Evolutionary conservation across 1,140 invertebrate species (phyloP), one percentile per base, ranked within the genome.

Genomic region (Akabosia matsudoensis): DNA sequence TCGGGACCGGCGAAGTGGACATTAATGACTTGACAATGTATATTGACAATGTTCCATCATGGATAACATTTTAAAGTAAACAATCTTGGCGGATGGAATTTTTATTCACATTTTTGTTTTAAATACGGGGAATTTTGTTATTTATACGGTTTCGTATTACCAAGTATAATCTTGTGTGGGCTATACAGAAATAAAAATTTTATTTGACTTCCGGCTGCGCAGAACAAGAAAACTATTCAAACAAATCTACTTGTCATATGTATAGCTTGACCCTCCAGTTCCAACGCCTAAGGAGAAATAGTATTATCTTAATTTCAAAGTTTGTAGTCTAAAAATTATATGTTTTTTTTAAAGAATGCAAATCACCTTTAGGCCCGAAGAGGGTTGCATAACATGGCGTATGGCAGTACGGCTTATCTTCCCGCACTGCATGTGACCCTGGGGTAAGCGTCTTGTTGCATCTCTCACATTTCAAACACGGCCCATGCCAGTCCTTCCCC

Each of bases 401-500:
- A 84, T 92, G 88, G 82, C 92, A 93, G 82, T 92, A 93, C 0
- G 92, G 91, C 82, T 92, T 92, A 72, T 90, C 90, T 61, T 92
- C 91, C 80, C 91, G 90, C 84, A 93, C 89, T 13, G 89, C 86
- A 83, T 93, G 91, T 34, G 86, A 87, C 16, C 92, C 92, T 1
- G 91, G 88, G 24, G 89, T 88, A 30, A 93, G 83, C 0, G 91
- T 92, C 83, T 93, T 93, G 82, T 90, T 91, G 82, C 92, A 93
- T 84, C 92, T 92, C 82, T 90, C 89, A 83, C 92, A 93, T 75
- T 88, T 87, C 52, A 93, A 84, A 83, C 92, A 93, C 10, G 86
- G 86, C 16, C 88, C 84, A 79, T 93, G 92, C 91, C 92, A 93
- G 82, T 93, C 91, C 83, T 92, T 92, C 16, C 92, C 91, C 74